A percentile compares a stretch with the other conserved stretches of the same genome.
These are phyloP conservation scores for Rotaria socialis DNA, from an alignment of 2,888 invertebrate genomes.

Conservation along the genomic window DNA sequence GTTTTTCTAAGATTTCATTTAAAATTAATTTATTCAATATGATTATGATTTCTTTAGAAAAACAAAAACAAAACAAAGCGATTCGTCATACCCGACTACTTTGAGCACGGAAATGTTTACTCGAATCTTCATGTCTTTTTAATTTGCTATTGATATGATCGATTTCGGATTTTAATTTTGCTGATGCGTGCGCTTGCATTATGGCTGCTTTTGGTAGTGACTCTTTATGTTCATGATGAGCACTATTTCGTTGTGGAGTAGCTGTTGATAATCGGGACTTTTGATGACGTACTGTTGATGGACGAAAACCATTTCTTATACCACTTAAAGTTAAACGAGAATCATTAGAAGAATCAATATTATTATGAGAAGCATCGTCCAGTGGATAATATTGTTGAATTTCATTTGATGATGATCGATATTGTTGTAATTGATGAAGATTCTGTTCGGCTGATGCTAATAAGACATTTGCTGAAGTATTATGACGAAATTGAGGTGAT, in stretches of 20 bases:
- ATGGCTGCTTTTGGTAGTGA: not conserved
- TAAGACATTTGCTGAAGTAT: not conserved
- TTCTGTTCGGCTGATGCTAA: not conserved
- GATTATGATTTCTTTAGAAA: not conserved
- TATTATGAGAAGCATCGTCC: not conserved
- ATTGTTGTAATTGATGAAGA: not conserved
- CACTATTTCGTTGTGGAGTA: not conserved
- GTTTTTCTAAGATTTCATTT: not conserved
- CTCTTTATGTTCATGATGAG: not conserved
- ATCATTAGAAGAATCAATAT: not conserved
- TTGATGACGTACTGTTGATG: not conserved
- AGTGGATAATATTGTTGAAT: constrained; percentile 15
- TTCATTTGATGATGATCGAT: not conserved
- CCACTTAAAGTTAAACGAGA: not conserved
- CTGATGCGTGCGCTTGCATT: not conserved
- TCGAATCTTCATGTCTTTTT: not conserved
- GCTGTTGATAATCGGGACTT: not conserved
- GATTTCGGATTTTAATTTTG: constrained; percentile 6
- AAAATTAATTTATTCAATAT: not conserved
- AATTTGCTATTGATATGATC: not conserved
- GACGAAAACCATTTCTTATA: constrained; percentile 21
- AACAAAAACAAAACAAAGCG: too few species aligned
- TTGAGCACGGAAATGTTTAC: not conserved
- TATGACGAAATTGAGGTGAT: not conserved
- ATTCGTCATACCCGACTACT: not conserved